These are phyloP conservation scores for Gari tellinella DNA, from an alignment of 2,888 invertebrate genomes.

Conservation along the genomic window DNA sequence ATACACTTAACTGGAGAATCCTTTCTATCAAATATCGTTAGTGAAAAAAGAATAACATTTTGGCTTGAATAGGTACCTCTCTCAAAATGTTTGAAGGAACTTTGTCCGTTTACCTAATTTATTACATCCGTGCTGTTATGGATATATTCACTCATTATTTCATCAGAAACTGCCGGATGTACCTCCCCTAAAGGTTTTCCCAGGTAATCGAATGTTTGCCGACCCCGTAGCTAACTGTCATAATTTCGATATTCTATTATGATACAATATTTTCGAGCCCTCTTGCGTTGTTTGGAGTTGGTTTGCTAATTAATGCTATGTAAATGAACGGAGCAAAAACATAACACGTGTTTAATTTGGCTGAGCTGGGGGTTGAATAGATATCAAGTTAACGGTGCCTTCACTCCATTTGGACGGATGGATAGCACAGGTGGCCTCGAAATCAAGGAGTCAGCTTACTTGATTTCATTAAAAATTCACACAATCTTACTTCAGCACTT, in stretches of 20 bases:
- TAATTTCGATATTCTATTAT: conserved; percentile 40
- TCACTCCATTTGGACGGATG: conserved; percentile 8
- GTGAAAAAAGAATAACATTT: no score
- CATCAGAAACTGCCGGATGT: conserved; percentile 23
- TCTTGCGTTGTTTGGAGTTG: conserved; percentile 22
- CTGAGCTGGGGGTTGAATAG: conserved; percentile 12
- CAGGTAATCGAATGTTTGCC: conserved; percentile 41
- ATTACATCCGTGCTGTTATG: conserved; percentile 30
- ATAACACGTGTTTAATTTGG: conserved; percentile 45
- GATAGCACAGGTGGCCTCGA: conserved; percentile 36
- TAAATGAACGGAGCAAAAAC: conserved; percentile 35
- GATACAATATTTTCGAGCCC: conserved; percentile 21
- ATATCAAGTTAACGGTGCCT: conserved; percentile 22
- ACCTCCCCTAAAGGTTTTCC: conserved; percentile 32
- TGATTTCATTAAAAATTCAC: no score
- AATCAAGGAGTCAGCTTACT: no score
- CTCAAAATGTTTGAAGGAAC: conserved; percentile 41
- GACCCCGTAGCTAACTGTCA: conserved; percentile 24
- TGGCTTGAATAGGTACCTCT: conserved; percentile 32
- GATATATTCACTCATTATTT: conserved; percentile 29
- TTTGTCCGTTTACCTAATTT: conserved; percentile 27
- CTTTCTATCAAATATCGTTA: no score
- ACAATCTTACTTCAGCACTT: no score
- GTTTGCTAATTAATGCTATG: conserved; percentile 49
- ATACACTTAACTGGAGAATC: no score